phyloP scores from a whole-genome alignment of 2,113 vertebrate genomes.

The Athene cunicularia region DNA sequence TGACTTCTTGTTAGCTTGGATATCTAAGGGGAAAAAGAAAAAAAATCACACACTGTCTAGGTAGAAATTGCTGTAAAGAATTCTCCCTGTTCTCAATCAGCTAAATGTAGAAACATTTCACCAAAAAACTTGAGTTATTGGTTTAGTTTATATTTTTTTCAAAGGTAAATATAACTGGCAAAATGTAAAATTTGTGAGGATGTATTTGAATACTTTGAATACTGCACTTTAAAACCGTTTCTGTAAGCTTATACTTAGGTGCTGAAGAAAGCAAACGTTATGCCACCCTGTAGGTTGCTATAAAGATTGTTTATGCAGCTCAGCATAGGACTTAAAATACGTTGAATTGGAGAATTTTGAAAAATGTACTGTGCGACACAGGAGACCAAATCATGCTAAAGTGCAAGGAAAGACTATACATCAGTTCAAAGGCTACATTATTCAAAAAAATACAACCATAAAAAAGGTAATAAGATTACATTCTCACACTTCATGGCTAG shows the following conservation, averaged over 20 bases:
- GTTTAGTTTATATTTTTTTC: conserved; percentile 1
- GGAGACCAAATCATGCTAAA: conserved; percentile 84
- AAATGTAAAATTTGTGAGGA: conserved; percentile 55
- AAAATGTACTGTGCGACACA: conserved; percentile 73
- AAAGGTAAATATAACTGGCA: conserved; percentile 21
- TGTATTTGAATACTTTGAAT: conserved; percentile 60
- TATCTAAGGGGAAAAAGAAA: background rate
- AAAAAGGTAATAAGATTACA: conserved; percentile 87
- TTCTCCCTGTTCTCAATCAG: background rate
- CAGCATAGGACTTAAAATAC: conserved; percentile 73
- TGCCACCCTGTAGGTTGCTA: conserved; percentile 77
- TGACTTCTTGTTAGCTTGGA: background rate
- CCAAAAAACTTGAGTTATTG: background rate
- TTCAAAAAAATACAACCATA: conserved; percentile 87
- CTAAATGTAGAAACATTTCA: background rate
- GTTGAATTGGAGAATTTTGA: conserved; percentile 78
- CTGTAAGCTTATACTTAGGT: conserved; percentile 59
- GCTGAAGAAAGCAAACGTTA: conserved; percentile 67
- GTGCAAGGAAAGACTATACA: conserved; percentile 83
- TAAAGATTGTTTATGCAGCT: conserved; percentile 85
- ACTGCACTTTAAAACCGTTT: conserved; percentile 55
- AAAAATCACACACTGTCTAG: background rate
- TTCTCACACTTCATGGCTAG: conserved; percentile 85
- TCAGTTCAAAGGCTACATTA: conserved; percentile 84
- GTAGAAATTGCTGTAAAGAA: background rate